Base-by-base conservation (phyloP, 1,140 invertebrate species). In the Centruroides sculpturatus region DNA sequence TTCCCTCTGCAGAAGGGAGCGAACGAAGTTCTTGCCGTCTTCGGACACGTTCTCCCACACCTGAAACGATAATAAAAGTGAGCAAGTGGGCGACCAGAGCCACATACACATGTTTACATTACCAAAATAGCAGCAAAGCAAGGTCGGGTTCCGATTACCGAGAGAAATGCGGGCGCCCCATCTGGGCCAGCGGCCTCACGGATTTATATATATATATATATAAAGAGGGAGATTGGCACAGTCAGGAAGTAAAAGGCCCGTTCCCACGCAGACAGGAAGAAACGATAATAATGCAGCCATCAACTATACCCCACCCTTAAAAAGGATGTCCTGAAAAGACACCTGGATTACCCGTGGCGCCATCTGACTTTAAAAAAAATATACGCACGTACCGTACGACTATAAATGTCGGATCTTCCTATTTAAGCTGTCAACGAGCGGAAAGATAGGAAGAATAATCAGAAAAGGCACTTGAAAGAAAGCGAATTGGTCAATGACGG, bases 11-110 rank as follows among this genome's bases (percentile, higher is more conserved):
- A 61, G 60, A 11, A 61, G 56, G 6, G 36, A 12, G 3, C 47
- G 41, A 8, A 61, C 41, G n/a, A 61, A 57, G 10, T 53, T 47
- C 10, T 61, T 60, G 23, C 35, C 59, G 35, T 60, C 52, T 36
- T 60, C 54, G 5, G 53, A 55, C 10, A 60, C 59, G 52, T 60
- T 47, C 0, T 12, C 35, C 59, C 59, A 60, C 11, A 60, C 35
- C 59, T 60, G 47, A 51, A 36, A 51, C 41, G 41, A 41, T 41
- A 41, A 41, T 41, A 41, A 41, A 41, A 41, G 41, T 41, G 5
- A 51, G 36, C 0, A 58, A 57, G 49, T 4, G 10, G 49, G 49
- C 12, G 4, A 47, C n/a, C 12, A 56, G 46, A 11, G 11, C 9
- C 52, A 53, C 3, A 12, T 5, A 55, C 34, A 5, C 9, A 5